Evolutionary conservation across 2,888 invertebrate genomes (phyloP).

Genomic region (Machimus rusticus): DNA sequence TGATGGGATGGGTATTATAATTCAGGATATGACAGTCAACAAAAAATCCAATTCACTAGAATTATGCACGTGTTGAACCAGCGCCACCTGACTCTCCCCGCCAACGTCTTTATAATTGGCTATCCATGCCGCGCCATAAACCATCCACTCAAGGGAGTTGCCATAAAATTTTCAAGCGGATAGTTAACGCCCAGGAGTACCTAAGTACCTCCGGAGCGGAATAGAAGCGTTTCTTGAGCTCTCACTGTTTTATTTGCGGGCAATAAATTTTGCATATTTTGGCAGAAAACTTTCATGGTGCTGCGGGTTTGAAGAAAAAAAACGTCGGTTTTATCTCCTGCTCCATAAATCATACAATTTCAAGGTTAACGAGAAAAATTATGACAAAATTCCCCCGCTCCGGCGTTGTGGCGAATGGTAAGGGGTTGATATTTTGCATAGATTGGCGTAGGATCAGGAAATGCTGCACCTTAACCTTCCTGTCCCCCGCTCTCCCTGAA

Average conservation of each 20-base stretch:
- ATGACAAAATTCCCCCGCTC: background rate
- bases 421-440: background rate
- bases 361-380: background rate
- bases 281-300: background rate
- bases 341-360: background rate
- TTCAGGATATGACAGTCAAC: background rate
- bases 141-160: background rate
- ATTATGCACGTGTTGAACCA: background rate
- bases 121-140: background rate
- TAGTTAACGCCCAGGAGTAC: background rate
- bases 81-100: background rate
- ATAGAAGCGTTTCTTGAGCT: background rate
- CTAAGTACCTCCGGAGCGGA: background rate
- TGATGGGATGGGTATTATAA: background rate
- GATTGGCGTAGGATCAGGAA: background rate
- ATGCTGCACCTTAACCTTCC: background rate
- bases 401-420: background rate
- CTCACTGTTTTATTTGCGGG: background rate
- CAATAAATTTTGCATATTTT: background rate
- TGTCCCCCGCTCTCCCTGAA: background rate
- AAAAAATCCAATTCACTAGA: background rate
- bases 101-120: background rate
- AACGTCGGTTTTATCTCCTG: background rate
- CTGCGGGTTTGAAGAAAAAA: background rate
- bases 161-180: background rate